Evolutionary conservation across 2,888 invertebrate genomes (phyloP), one percentile per base, ranked within the genome.

Genomic region (Melangyna quadrimaculata): DNA sequence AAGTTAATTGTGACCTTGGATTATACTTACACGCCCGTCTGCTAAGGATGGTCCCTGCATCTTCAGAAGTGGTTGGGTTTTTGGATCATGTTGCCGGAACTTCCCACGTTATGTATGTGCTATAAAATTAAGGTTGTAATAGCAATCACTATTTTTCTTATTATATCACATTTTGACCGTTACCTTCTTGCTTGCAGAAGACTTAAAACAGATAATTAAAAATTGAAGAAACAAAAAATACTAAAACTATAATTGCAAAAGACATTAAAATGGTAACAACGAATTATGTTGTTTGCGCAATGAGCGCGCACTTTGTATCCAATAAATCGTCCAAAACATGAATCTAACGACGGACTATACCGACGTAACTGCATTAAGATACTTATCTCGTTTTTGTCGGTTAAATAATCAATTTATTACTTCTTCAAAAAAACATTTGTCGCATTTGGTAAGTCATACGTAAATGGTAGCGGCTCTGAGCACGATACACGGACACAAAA

Each of bases 1-100:
- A 59, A 53, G 57, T 71, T 48, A 63, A 73, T 65, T 27, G 22
- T 40, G 74, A 74, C 74, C 70, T 83, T 83, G 83, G 17, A 43
- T 40, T 43, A 40, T 7, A 17, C 24, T 32, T 72, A 32, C 59
- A 29, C 35, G 14, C 14, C 48, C 35, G 14, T 8, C 48, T 19
- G n/a, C 2, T 51, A 45, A 45, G 67, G 24, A 32, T 51, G 48
- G 45, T 65, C n/a, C n/a, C 19, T 65, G 29, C 29, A 40, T 29
- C 10, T 29, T 4, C 14, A 32, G 6, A 45, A n/a, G 14, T 43
- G 65, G 19, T 43, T 32, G 48, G 17, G 29, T 32, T 48, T 65
- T 35, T 35, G 5, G 48, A 22, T 35, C n/a, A 65, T n/a, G n/a
- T 40, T 61, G 55, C n/a, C 27, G 59, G 24, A 53, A 35, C 37